A percentile compares a stretch with the other conserved stretches of the same genome.
These are phyloP conservation scores for Xanthorhoe spadicearia DNA, from an alignment of 2,888 invertebrate species.

Conservation along the genomic window DNA sequence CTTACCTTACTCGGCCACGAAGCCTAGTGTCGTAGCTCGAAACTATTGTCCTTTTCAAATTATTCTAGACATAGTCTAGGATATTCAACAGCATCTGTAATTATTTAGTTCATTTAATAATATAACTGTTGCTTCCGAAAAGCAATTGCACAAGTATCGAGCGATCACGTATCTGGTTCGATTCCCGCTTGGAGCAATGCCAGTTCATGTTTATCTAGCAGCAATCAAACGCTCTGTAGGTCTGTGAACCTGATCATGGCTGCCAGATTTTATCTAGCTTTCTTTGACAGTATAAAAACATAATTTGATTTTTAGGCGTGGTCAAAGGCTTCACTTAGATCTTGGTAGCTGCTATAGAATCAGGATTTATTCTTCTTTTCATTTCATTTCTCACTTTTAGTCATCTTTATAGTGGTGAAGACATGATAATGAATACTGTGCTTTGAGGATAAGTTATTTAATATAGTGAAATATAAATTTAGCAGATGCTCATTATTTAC, in stretches of 20 bases:
- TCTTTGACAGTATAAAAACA: neutral
- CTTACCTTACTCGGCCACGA: too few relatives aligned
- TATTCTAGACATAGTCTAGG: too few relatives aligned
- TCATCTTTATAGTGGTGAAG: too few relatives aligned
- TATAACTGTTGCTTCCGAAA: slow-evolving; percentile 21
- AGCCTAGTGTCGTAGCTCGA: too few relatives aligned
- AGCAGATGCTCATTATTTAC: neutral
- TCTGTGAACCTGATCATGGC: slow-evolving; percentile 55
- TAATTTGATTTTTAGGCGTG: neutral
- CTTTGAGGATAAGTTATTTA: too few relatives aligned
- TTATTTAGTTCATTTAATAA: neutral
- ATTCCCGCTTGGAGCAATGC: slow-evolving; percentile 58
- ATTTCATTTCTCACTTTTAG: too few relatives aligned
- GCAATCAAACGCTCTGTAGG: slow-evolving; percentile 52
- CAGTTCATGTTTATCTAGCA: slow-evolving; percentile 55
- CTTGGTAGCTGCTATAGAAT: too few relatives aligned
- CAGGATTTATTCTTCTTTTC: too few relatives aligned
- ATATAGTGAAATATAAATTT: neutral
- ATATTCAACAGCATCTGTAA: neutral
- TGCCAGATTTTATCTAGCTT: slow-evolving; percentile 25
- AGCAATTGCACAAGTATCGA: slow-evolving; percentile 43
- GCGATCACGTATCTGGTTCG: slow-evolving; percentile 49
- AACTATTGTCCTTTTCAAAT: too few relatives aligned
- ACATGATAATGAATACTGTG: too few relatives aligned
- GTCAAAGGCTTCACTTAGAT: neutral